Base-by-base conservation (phyloP, 2,113 vertebrate genomes). In the Percopsis transmontana region DNA sequence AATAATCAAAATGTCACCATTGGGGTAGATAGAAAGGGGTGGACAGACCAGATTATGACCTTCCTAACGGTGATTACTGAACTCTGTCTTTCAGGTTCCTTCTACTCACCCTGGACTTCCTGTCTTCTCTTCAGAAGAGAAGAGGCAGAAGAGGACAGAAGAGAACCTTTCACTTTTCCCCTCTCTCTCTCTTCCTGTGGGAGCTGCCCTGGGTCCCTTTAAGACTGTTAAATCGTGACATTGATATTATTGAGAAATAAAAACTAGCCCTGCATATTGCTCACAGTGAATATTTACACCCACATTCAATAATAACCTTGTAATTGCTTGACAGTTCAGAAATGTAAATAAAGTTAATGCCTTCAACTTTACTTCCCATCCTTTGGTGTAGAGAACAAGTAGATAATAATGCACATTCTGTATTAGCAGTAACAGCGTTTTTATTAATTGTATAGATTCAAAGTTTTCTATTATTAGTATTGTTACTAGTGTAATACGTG, bases 31-130 rank as follows among this genome's bases (percentile, higher is more conserved):
- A 27, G 66, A 62, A 66, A 74, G 80, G 74, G 77, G 62, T 86
- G 82, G 63, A 60, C 73, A 58, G 81, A 77, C 66, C 55, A 85
- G 79, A 72, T n/a, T 65, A 79, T 27, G 67, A 47, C 72, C 72
- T 60, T 67, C 81, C 81, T 81, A 84, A 85, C 79, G 71, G 82
- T 82, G 84, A 90, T 87, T 83, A 80, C 73, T 91, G 86, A 91
- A 85, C 88, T 86, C 80, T 83, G 79, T 74, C 88, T 81, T 69
- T 74, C 71, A 60, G 78, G 80, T 84, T 87, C 83, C 75, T 74
- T 82, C 74, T 80, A 63, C 83, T 87, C 72, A 74, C 74, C 85
- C 76, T 78, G 86, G 75, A 84, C 84, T 90, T 92, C 88, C 90
- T 89, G 85, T 82, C 87, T 65, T 71, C 41, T 44, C 3, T 11